These are phyloP conservation scores for Archips crataeganus DNA, from an alignment of 2,888 invertebrate species.

Conservation along the genomic window DNA sequence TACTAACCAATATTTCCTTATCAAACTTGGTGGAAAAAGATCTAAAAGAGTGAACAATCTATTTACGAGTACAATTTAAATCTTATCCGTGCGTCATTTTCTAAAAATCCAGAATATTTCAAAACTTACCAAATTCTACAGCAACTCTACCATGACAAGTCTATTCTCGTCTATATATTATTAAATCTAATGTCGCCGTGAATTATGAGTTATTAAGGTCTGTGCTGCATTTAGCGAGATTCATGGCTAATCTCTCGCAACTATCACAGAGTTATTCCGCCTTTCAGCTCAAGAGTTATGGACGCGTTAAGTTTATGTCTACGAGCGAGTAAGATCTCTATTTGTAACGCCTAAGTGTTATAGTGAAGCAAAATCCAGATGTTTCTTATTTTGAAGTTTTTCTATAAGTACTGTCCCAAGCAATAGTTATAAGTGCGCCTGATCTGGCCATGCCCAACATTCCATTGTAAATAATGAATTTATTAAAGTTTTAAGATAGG, in stretches of 20 bases:
- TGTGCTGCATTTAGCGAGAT: constrained; percentile 38
- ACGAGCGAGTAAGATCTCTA: constrained; percentile 5
- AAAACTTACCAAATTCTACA: not conserved
- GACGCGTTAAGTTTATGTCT: constrained; percentile 26
- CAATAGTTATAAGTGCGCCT: too few species aligned
- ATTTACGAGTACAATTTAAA: too few species aligned
- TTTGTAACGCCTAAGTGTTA: not conserved
- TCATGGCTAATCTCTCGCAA: constrained; percentile 39
- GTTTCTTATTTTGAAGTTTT: too few species aligned
- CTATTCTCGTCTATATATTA: not conserved
- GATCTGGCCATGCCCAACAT: too few species aligned
- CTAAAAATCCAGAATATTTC: not conserved
- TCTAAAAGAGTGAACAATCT: too few species aligned
- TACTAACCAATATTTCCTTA: too few species aligned
- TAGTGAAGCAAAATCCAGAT: not conserved
- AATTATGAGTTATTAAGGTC: constrained; percentile 37
- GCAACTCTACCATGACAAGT: not conserved
- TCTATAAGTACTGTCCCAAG: too few species aligned
- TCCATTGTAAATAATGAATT: too few species aligned
- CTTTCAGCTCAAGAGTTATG: constrained; percentile 26
- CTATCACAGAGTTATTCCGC: constrained; percentile 31
- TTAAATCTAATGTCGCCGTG: constrained; percentile 20
- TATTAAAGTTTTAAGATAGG: too few species aligned
- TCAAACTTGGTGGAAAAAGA: too few species aligned
- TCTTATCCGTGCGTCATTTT: too few species aligned